A percentile compares a stretch with the other conserved stretches of the same genome.
Evolutionary conservation across 2,888 invertebrate genomes (phyloP).

Genomic region (Apeira syringaria): DNA sequence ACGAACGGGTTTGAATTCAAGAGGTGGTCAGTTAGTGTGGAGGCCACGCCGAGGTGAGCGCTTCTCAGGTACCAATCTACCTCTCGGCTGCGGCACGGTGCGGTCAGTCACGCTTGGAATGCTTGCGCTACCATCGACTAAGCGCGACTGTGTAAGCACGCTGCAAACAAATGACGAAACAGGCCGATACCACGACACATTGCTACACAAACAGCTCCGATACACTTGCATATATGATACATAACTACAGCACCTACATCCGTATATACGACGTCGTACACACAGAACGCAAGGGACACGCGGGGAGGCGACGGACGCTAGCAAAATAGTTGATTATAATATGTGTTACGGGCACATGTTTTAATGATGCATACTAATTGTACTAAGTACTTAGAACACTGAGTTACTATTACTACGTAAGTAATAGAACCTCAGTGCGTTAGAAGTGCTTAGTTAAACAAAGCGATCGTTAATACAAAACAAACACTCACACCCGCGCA

Average conservation of each 20-base stretch:
- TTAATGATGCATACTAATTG: neutral
- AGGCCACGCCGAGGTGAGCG: constrained; percentile 73
- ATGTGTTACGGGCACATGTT: constrained; percentile 13
- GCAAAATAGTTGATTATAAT: constrained; percentile 1
- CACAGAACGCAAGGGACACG: constrained; percentile 25
- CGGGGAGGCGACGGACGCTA: constrained; percentile 21
- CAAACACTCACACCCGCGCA: too few species aligned
- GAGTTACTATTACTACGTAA: too few species aligned
- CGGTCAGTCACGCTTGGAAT: constrained; percentile 75
- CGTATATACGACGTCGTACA: too few species aligned
- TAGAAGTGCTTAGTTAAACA: neutral
- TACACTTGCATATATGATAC: constrained; percentile 26
- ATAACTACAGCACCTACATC: constrained; percentile 10
- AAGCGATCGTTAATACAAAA: neutral
- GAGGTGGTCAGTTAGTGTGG: constrained; percentile 64
- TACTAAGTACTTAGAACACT: too few species aligned
- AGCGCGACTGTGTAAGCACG: constrained; percentile 54
- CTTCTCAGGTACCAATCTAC: constrained; percentile 51
- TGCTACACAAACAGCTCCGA: constrained; percentile 27
- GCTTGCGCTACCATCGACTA: constrained; percentile 53
- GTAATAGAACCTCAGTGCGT: too few species aligned
- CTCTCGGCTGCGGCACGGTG: constrained; percentile 47
- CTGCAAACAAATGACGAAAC: constrained; percentile 54
- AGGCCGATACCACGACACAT: constrained; percentile 32
- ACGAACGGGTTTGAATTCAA: constrained; percentile 70